Conservation (phyloP, 2,888 invertebrate species). For the Cephus pygmeus region DNA sequence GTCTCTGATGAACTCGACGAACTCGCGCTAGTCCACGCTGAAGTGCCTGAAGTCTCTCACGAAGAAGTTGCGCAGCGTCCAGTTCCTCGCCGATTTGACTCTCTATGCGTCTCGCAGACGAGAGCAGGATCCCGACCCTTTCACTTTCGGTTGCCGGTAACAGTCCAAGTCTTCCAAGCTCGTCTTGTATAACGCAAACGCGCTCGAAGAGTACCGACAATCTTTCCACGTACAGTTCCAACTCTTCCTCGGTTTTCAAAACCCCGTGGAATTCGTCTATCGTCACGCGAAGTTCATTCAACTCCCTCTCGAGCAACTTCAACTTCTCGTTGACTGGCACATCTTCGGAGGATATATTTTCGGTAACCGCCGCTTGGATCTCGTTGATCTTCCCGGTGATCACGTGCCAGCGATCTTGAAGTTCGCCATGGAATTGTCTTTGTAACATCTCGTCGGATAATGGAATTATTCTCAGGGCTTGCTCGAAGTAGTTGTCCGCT, state of each 20-base stretch:
- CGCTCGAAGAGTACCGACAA: slow-evolving; percentile 81
- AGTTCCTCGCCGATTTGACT: slow-evolving; percentile 81
- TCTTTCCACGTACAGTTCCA: slow-evolving; percentile 83
- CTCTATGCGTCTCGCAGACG: slow-evolving; percentile 78
- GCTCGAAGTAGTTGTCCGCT: slow-evolving; percentile 79
- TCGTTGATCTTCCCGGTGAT: slow-evolving; percentile 74
- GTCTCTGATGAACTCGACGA: slow-evolving; percentile 75
- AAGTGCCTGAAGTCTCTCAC: slow-evolving; percentile 79
- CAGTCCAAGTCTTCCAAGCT: slow-evolving; percentile 80
- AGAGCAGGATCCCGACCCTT: slow-evolving; percentile 77
- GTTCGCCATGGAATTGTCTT: slow-evolving; percentile 80
- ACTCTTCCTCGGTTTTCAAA: slow-evolving; percentile 85
- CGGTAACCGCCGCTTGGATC: slow-evolving; percentile 76
- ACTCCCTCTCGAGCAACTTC: slow-evolving; percentile 79
- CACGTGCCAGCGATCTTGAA: slow-evolving; percentile 81
- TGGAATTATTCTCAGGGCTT: slow-evolving; percentile 81
- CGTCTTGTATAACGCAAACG: slow-evolving; percentile 83
- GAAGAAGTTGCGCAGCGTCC: slow-evolving; percentile 79
- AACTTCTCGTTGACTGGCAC: slow-evolving; percentile 81
- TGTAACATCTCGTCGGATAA: slow-evolving; percentile 88
- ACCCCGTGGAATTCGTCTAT: slow-evolving; percentile 81
- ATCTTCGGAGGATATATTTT: slow-evolving; percentile 78
- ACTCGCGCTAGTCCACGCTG: slow-evolving; percentile 78
- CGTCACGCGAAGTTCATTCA: slow-evolving; percentile 78
- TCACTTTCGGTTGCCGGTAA: slow-evolving; percentile 82